These are phyloP conservation scores for Trichopoda pennipes DNA, from an alignment of 2,888 invertebrate genomes.

Conservation along the genomic window DNA sequence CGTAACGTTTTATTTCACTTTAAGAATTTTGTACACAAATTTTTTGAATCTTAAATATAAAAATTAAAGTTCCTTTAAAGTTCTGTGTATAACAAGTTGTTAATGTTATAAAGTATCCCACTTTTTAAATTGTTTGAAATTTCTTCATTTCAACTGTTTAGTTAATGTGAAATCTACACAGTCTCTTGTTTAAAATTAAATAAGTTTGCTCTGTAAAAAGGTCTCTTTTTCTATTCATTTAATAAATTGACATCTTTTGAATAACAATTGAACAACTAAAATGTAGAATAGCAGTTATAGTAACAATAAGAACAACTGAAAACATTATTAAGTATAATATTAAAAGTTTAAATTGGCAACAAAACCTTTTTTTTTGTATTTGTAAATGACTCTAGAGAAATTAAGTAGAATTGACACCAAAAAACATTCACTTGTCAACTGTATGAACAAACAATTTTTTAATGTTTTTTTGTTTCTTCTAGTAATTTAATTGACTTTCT, in stretches of 20 bases:
- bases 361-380: constrained; percentile 8
- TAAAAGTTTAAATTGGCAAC: constrained; percentile 46
- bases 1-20: too few species aligned
- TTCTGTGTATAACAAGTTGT: too few species aligned
- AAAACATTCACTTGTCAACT: not conserved
- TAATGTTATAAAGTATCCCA: too few species aligned
- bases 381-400: constrained; percentile 51
- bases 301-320: not conserved
- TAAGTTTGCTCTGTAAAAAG: not conserved
- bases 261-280: constrained; percentile 24
- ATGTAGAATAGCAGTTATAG: not conserved
- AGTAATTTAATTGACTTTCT: too few species aligned
- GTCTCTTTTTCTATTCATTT: not conserved
- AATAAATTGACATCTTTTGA: constrained; percentile 14
- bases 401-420: constrained; percentile 39
- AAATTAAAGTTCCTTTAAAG: too few species aligned
- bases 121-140: too few species aligned
- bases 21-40: too few species aligned
- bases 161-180: too few species aligned
- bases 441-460: too few species aligned
- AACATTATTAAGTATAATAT: constrained; percentile 35
- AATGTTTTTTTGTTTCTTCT: too few species aligned
- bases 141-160: too few species aligned
- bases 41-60: too few species aligned
- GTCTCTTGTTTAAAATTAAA: not conserved